Conservation (phyloP, 1,140 invertebrate genomes). For the Drosophila pruinosa region DNA sequence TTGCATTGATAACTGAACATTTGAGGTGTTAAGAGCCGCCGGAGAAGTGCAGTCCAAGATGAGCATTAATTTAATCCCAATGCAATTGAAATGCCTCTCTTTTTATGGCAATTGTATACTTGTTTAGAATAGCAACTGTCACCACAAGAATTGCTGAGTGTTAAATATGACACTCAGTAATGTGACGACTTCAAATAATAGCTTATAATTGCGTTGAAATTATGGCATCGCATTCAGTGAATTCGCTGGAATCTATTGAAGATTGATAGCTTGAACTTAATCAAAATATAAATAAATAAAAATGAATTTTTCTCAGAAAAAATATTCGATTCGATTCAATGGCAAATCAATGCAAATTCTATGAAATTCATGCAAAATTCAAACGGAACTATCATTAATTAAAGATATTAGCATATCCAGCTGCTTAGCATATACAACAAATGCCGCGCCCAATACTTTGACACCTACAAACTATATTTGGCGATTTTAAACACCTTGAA, state of each 20-base stretch:
- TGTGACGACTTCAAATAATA: not conserved
- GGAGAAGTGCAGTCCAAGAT: too few relatives aligned
- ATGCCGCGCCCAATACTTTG: too few relatives aligned
- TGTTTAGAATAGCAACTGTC: not conserved
- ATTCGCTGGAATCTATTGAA: not conserved
- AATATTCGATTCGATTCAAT: not conserved
- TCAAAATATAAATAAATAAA: not conserved
- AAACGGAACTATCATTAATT: not conserved
- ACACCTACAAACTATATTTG: not conserved
- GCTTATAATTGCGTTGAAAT: not conserved
- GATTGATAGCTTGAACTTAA: not conserved
- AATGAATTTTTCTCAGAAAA: not conserved
- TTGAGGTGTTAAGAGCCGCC: not conserved
- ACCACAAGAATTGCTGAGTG: too few relatives aligned
- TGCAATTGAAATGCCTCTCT: not conserved
- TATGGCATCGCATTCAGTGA: not conserved
- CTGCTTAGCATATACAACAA: not conserved
- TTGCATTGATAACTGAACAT: not conserved
- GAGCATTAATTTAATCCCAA: not conserved
- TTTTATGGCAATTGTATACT: not conserved
- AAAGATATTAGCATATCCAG: not conserved
- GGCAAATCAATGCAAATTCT: constrained; percentile 12
- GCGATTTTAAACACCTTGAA: not conserved
- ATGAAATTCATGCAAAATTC: constrained; percentile 4
- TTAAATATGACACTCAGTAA: not conserved